A percentile compares a stretch with the other conserved stretches of the same genome.
Conservation (phyloP, 2,888 invertebrate genomes). For the Tipula vernalis region DNA sequence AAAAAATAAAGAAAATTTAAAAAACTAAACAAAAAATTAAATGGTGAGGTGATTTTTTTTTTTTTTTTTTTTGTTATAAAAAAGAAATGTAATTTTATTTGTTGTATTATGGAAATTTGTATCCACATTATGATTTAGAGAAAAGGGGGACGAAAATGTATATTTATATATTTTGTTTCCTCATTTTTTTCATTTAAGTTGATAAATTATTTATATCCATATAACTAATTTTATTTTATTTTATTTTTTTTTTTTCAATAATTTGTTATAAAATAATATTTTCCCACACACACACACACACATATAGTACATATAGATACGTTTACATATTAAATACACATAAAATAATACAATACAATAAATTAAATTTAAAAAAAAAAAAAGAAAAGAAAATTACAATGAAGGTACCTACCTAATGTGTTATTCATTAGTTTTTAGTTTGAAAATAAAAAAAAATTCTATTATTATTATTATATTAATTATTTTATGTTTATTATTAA, state of each 20-base stretch:
- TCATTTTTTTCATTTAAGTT: neutral
- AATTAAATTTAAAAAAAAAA: neutral
- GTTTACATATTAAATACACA: neutral
- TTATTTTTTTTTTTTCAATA: neutral
- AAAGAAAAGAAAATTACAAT: neutral
- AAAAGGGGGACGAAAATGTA: neutral
- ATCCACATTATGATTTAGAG: neutral
- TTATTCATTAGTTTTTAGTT: conserved; percentile 8
- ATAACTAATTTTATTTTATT: neutral
- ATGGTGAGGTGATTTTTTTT: neutral
- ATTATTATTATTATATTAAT: neutral
- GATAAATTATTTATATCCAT: neutral
- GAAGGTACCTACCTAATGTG: conserved; percentile 9
- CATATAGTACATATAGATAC: neutral
- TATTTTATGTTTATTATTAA: neutral
- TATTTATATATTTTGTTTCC: neutral
- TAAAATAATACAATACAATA: neutral
- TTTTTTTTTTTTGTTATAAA: neutral
- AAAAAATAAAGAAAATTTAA: neutral
- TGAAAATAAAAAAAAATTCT: neutral
- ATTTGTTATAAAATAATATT: conserved; percentile 4
- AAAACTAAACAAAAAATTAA: conserved; percentile 4
- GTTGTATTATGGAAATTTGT: neutral
- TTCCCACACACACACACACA: neutral
- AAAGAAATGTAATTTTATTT: neutral